Evolutionary conservation across 23 tunicate species (phyloP).

Genomic region (Ascidia mentula): DNA sequence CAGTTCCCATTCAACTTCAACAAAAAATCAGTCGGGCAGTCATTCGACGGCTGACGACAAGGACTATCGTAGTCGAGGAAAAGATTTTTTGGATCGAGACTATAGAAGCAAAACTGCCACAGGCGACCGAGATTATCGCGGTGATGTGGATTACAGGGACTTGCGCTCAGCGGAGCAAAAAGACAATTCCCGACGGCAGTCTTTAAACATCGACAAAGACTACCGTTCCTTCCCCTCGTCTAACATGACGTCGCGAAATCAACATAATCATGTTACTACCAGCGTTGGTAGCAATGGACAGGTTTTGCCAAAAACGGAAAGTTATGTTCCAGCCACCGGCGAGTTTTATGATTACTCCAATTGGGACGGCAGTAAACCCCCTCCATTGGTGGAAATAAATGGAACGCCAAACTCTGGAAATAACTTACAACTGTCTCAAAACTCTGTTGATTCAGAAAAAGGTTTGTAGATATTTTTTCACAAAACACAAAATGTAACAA

Average conservation of each 20-base stretch:
- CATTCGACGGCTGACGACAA: conserved; percentile 25
- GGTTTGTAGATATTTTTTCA: neutral
- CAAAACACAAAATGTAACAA: neutral
- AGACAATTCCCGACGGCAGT: conserved; percentile 3
- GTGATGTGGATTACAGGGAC: conserved; percentile 80
- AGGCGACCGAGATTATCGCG: conserved; percentile 76
- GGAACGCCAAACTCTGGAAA: neutral
- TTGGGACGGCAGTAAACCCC: conserved; percentile 26
- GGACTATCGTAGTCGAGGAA: conserved; percentile 33
- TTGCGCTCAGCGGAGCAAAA: neutral
- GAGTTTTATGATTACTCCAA: conserved; percentile 58
- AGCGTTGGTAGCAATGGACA: neutral
- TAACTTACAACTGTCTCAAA: conserved; percentile 14
- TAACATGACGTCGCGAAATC: neutral
- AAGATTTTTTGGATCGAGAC: conserved; percentile 65
- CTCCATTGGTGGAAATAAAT: conserved; percentile 12
- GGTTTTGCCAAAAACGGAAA: conserved; percentile 13
- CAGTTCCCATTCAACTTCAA: neutral
- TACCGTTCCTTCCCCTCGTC: conserved; percentile 39
- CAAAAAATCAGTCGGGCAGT: neutral
- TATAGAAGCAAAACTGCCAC: conserved; percentile 38
- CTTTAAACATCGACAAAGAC: conserved; percentile 51
- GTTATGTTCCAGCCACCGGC: conserved; percentile 48
- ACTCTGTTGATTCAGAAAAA: conserved; percentile 12
- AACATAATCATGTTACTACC: conserved; percentile 1